Conservation (phyloP, 2,888 invertebrate genomes). For the Sericinus montela region DNA sequence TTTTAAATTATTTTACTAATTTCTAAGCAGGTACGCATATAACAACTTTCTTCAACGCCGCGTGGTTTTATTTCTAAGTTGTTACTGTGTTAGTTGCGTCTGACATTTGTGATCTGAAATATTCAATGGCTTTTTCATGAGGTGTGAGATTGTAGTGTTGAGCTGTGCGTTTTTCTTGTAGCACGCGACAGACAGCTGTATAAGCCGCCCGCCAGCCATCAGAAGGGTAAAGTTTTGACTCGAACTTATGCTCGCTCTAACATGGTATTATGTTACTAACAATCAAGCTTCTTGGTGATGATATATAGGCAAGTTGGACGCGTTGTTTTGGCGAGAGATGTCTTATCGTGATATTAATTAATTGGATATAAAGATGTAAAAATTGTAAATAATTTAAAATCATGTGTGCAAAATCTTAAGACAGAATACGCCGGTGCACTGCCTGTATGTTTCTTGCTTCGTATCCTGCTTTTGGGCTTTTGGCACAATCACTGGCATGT, state of each 20-base stretch:
- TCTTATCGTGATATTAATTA: slow-evolving; percentile 35
- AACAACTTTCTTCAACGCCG: slow-evolving; percentile 23
- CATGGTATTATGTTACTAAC: slow-evolving; percentile 59
- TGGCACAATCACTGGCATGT: slow-evolving; percentile 18
- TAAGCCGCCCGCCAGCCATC: slow-evolving; percentile 68
- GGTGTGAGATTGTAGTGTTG: slow-evolving; percentile 62
- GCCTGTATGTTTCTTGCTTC: slow-evolving; percentile 31
- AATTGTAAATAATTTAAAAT: slow-evolving; percentile 23
- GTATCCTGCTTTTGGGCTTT: slow-evolving; percentile 21
- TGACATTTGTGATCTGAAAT: slow-evolving; percentile 24
- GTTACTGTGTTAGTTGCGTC: slow-evolving; percentile 25
- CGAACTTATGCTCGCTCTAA: slow-evolving; percentile 51
- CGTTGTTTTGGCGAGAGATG: slow-evolving; percentile 51
- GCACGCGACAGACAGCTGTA: slow-evolving; percentile 62
- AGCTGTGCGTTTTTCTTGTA: slow-evolving; percentile 74
- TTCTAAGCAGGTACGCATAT: slow-evolving; percentile 19
- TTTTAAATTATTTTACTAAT: slow-evolving; percentile 17
- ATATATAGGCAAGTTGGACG: slow-evolving; percentile 62
- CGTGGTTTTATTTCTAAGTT: slow-evolving; percentile 24
- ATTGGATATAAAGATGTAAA: slow-evolving; percentile 34
- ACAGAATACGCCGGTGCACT: slow-evolving; percentile 48
- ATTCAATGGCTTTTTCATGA: slow-evolving; percentile 34
- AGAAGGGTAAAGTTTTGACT: slow-evolving; percentile 69
- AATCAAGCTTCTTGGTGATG: slow-evolving; percentile 54
- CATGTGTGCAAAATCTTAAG: slow-evolving; percentile 33